Percentiles rank a stretch among this genome's conserved stretches.
phyloP scores from a whole-genome alignment of 2,113 vertebrate genomes.

The Dicrurus megarhynchus region DNA sequence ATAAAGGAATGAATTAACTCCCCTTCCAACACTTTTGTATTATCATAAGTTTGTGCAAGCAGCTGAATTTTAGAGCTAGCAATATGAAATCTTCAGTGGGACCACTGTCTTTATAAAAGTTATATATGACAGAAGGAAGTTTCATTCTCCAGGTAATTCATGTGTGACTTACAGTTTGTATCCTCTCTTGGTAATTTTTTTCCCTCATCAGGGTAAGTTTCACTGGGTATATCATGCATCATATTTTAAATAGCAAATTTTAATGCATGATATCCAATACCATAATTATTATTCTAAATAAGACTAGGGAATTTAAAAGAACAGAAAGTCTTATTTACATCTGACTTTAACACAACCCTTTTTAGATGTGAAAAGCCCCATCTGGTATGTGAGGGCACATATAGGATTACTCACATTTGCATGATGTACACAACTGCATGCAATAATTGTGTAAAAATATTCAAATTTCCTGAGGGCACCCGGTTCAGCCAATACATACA shows the following conservation, averaged over 20 bases:
- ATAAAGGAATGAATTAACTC: neutral
- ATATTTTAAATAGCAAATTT: conserved; percentile 5
- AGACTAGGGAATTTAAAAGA: neutral
- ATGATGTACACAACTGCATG: neutral
- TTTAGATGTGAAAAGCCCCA: neutral
- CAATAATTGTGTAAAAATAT: neutral
- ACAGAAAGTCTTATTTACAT: neutral
- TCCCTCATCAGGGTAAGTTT: neutral
- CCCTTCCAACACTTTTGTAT: neutral
- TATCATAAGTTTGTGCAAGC: neutral
- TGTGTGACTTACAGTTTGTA: neutral
- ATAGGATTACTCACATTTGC: neutral
- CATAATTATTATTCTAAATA: neutral
- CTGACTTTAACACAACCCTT: neutral
- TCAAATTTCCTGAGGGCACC: neutral
- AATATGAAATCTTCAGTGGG: neutral
- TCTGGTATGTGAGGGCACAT: neutral
- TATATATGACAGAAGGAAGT: neutral
- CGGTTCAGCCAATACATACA: neutral
- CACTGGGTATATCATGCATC: neutral
- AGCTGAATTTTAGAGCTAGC: neutral
- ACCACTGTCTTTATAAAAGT: neutral
- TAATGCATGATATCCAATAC: neutral
- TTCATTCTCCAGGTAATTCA: neutral
- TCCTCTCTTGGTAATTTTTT: neutral